Evolutionary conservation across 1,140 invertebrate species (phyloP).

Genomic region (Apis mellifera): DNA sequence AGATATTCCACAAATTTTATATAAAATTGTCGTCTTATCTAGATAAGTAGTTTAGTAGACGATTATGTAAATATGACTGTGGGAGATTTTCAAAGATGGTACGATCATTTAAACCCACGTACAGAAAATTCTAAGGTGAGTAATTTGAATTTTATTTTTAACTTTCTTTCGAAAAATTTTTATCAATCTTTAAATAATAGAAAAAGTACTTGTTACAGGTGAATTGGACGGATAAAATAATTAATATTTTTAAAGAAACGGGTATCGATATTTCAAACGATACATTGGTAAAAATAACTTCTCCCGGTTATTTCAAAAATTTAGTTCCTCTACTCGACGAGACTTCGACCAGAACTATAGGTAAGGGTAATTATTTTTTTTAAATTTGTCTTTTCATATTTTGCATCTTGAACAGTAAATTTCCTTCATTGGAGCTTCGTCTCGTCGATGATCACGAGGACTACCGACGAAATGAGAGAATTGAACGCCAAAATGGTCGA

Average conservation of each 20-base stretch:
- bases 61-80: slow-evolving; percentile 10
- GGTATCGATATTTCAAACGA: background rate
- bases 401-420: background rate
- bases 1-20: background rate
- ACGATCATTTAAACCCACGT: background rate
- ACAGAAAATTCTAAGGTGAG: background rate
- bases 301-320: background rate
- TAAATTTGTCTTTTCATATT: background rate
- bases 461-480: slow-evolving; percentile 9
- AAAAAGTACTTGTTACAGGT: background rate
- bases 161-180: too few species aligned
- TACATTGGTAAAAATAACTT: background rate
- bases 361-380: background rate
- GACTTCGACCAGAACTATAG: background rate
- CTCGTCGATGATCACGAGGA: background rate
- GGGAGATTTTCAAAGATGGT: background rate
- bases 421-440: slow-evolving; percentile 10
- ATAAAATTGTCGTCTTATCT: too few species aligned
- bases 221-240: background rate
- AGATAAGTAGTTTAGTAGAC: background rate
- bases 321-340: background rate
- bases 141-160: background rate
- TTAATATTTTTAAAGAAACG: background rate
- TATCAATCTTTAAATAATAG: too few species aligned
- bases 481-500: background rate